A percentile compares a stretch with the other conserved stretches of the same genome.
phyloP scores from a whole-genome alignment of 2,888 invertebrate species.

The Sicus ferrugineus region DNA sequence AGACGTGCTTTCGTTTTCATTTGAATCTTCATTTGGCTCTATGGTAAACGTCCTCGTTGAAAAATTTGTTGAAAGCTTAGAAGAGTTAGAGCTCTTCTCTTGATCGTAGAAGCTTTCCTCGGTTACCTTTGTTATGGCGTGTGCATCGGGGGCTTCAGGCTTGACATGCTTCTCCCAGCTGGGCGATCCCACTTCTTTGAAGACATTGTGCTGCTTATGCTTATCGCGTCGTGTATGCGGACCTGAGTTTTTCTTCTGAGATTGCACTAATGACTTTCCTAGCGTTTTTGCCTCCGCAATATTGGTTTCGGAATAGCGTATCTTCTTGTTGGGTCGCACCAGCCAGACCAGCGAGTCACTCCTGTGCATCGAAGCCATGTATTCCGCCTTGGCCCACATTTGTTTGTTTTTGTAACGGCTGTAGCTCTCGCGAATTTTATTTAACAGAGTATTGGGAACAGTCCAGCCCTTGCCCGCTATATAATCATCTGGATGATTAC shows the following conservation, averaged over 20 bases:
- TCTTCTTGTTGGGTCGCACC: conserved; percentile 26
- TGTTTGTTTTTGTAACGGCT: conserved; percentile 7
- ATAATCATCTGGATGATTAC: neutral
- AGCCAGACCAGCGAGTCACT: conserved; percentile 33
- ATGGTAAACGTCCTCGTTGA: too few relatives aligned
- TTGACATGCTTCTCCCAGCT: neutral
- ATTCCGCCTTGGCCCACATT: neutral
- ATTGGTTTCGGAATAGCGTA: conserved; percentile 23
- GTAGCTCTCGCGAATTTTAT: conserved; percentile 33
- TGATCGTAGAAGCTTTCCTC: conserved; percentile 32
- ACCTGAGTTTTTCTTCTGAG: too few relatives aligned
- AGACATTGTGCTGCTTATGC: too few relatives aligned
- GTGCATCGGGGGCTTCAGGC: neutral
- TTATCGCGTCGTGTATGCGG: too few relatives aligned
- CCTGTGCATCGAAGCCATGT: neutral
- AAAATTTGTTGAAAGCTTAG: too few relatives aligned
- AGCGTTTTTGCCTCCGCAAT: neutral
- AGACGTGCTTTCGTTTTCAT: too few relatives aligned
- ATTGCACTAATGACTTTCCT: too few relatives aligned
- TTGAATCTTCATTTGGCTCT: too few relatives aligned
- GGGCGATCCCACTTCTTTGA: neutral
- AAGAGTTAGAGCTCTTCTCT: too few relatives aligned
- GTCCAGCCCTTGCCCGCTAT: conserved; percentile 2
- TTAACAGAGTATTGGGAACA: conserved; percentile 17
- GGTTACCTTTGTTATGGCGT: conserved; percentile 23